A percentile compares a stretch with the other conserved stretches of the same genome.
Conservation (phyloP, 1,140 invertebrate genomes). For the Drosophila pseudoobscura region DNA sequence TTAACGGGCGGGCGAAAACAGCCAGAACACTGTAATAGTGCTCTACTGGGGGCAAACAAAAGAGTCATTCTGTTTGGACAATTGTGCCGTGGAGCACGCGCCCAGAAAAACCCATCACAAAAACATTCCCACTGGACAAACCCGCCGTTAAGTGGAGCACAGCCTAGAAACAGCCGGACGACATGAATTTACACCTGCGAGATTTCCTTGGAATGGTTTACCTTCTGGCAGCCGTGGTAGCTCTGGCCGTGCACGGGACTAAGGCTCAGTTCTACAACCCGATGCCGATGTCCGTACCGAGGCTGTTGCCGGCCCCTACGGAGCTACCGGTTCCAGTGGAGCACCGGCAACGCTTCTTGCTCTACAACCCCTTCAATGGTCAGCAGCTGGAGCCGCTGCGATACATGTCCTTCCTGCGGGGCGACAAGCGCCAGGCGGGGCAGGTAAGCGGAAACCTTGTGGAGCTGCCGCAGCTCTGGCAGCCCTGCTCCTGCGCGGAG, state of each 20-base stretch:
- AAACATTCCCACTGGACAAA: conserved; percentile 22
- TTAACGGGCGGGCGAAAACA: conserved; percentile 29
- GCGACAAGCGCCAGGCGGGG: neutral
- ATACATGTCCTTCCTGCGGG: conserved; percentile 6
- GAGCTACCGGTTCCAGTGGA: neutral
- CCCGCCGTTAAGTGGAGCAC: conserved; percentile 32
- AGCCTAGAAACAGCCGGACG: conserved; percentile 25
- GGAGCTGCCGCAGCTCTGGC: conserved; percentile 52
- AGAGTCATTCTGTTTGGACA: conserved; percentile 65
- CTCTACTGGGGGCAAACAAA: conserved; percentile 33
- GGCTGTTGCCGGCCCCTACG: neutral
- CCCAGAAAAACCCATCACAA: conserved; percentile 22
- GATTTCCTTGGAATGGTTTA: conserved; percentile 30
- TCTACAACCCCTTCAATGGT: conserved; percentile 48
- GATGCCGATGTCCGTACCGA: neutral
- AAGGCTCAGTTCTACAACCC: conserved; percentile 32
- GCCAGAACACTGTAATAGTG: conserved; percentile 20
- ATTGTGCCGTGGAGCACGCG: conserved; percentile 60
- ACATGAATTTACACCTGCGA: conserved; percentile 27
- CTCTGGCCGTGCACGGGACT: neutral
- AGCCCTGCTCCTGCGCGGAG: conserved; percentile 52
- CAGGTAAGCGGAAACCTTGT: conserved; percentile 49
- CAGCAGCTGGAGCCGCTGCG: conserved; percentile 29
- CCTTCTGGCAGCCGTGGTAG: neutral
- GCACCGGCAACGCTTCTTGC: conserved; percentile 10